A percentile compares a stretch with the other conserved stretches of the same genome.
Conservation (phyloP, 2,797 vertebrate species). For the Cirrhinus molitorella region DNA sequence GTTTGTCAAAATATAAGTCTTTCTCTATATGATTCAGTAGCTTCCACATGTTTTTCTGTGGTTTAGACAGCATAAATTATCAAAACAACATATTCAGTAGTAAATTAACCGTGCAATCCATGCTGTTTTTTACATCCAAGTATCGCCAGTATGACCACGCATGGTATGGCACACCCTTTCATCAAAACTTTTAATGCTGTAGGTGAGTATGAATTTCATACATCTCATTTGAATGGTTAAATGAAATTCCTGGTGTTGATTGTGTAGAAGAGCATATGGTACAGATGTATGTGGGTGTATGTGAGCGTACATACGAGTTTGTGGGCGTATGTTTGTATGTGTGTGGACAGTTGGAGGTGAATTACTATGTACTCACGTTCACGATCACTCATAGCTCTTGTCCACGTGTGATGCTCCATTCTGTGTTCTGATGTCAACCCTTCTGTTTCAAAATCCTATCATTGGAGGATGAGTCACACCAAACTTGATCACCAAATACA, state of each 20-base stretch:
- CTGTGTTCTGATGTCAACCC: slow-evolving; percentile 22
- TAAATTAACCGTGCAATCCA: too few species aligned
- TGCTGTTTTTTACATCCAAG: too few species aligned
- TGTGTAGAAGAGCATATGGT: slow-evolving; percentile 50
- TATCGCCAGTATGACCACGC: too few species aligned
- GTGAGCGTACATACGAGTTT: slow-evolving; percentile 38
- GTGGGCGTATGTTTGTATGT: slow-evolving; percentile 27
- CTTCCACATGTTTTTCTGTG: too few species aligned
- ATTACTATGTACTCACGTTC: slow-evolving; percentile 28
- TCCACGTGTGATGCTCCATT: slow-evolving; percentile 21
- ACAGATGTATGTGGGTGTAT: slow-evolving; percentile 40
- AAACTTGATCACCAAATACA: slow-evolving; percentile 3
- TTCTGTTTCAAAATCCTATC: slow-evolving; percentile 33
- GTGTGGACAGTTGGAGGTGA: slow-evolving; percentile 43
- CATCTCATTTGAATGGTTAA: slow-evolving; percentile 33
- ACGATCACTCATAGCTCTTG: slow-evolving; percentile 37
- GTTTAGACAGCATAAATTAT: too few species aligned
- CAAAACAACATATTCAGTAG: too few species aligned
- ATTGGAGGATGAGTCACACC: neutral
- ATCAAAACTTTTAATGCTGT: too few species aligned
- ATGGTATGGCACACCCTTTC: too few species aligned
- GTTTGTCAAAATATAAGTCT: too few species aligned
- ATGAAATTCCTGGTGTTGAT: slow-evolving; percentile 7
- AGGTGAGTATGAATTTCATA: neutral
- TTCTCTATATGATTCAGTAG: too few species aligned